Conservation (phyloP, 2,888 invertebrate species). For the Synanthedon formicaeformis region DNA sequence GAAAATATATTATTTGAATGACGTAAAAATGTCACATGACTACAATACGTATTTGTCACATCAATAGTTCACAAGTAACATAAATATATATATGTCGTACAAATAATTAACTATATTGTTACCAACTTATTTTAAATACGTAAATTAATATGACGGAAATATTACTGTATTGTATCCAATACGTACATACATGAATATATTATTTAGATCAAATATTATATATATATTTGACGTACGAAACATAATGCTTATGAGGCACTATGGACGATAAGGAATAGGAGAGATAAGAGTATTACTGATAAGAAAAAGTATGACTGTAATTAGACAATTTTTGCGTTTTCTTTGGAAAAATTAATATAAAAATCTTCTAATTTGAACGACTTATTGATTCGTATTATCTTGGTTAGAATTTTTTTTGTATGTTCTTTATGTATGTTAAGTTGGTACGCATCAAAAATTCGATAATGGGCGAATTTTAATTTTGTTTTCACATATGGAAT, state of each 20-base stretch:
- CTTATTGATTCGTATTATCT: no score
- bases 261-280: not conserved
- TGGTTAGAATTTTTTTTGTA: no score
- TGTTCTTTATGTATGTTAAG: no score
- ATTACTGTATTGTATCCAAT: constrained; percentile 1
- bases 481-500: no score
- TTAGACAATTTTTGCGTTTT: no score
- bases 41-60: constrained; percentile 13
- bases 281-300: no score
- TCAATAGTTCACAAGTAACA: not conserved
- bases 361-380: no score
- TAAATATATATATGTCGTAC: not conserved
- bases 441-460: no score
- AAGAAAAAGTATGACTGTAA: no score
- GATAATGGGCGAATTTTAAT: no score
- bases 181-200: not conserved
- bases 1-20: constrained; percentile 15
- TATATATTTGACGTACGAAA: not conserved
- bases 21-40: constrained; percentile 17
- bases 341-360: no score
- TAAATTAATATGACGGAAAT: constrained; percentile 7
- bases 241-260: not conserved
- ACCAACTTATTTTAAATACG: not conserved
- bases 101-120: no score
- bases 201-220: not conserved